phyloP scores from a whole-genome alignment of 1,140 invertebrate species.

The Sinella curviseta region DNA sequence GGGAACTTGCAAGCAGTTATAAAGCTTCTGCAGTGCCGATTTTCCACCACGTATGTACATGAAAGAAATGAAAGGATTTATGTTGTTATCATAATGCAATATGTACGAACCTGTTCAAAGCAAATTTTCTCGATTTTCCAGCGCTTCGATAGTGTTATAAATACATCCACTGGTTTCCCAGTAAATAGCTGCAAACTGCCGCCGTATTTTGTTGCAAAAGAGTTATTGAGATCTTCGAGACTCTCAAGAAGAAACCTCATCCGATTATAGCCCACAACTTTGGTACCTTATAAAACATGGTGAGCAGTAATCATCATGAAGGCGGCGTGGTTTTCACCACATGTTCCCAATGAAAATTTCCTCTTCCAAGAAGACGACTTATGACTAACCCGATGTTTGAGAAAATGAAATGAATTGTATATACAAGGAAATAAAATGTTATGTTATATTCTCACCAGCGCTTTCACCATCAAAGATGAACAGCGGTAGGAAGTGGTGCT shows the following conservation, averaged over 20 bases:
- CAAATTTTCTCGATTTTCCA: conserved; percentile 60
- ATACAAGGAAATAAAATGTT: no score
- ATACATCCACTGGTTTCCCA: conserved; percentile 67
- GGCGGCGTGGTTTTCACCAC: no score
- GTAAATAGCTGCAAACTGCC: conserved; percentile 65
- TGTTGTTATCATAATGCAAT: no score
- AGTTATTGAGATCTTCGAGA: conserved; percentile 66
- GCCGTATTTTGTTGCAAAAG: conserved; percentile 60
- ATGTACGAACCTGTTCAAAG: conserved; percentile 64
- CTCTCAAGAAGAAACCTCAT: conserved; percentile 71
- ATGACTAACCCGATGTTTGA: no score
- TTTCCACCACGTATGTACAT: no score
- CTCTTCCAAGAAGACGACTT: no score
- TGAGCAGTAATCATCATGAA: not conserved
- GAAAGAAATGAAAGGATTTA: no score
- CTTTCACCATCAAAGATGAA: conserved; percentile 75
- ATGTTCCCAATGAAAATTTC: no score
- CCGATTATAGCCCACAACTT: conserved; percentile 67
- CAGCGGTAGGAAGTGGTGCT: conserved; percentile 60
- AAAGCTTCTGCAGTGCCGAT: no score
- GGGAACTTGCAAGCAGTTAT: no score
- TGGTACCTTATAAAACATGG: conserved; percentile 59
- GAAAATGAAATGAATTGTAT: no score
- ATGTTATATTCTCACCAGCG: conserved; percentile 59
- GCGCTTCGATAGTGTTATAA: conserved; percentile 60